Evolutionary conservation across 2,888 invertebrate genomes (phyloP).

Genomic region (Seladonia tumulorum): DNA sequence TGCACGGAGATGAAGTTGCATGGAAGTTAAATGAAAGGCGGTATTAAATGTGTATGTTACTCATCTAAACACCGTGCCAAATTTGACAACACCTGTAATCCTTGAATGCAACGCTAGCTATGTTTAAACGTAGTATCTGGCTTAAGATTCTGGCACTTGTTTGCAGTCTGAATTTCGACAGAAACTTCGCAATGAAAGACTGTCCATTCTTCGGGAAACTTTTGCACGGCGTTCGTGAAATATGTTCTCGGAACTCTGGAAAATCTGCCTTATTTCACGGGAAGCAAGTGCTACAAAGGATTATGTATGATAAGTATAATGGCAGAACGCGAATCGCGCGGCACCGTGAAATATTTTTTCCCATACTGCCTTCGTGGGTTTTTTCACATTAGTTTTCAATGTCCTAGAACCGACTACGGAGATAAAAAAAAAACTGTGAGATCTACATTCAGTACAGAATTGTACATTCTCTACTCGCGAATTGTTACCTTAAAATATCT

Average conservation of each 20-base stretch:
- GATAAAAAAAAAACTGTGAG: neutral
- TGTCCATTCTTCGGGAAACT: conserved; percentile 21
- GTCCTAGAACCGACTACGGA: neutral
- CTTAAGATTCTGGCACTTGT: conserved; percentile 18
- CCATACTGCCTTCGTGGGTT: neutral
- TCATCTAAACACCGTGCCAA: no score
- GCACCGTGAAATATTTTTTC: neutral
- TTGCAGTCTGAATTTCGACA: conserved; percentile 14
- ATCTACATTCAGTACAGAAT: neutral
- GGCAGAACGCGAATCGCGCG: neutral
- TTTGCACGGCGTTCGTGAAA: conserved; percentile 20
- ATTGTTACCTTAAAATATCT: neutral
- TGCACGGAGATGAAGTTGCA: neutral
- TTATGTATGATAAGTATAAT: conserved; percentile 25
- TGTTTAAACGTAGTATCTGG: conserved; percentile 11
- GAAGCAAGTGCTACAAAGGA: conserved; percentile 6
- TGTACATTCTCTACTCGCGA: neutral
- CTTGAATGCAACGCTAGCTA: neutral
- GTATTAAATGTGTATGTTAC: neutral
- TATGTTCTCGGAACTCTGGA: neutral
- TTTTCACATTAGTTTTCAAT: neutral
- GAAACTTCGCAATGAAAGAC: conserved; percentile 29
- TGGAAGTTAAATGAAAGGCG: neutral
- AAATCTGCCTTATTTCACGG: conserved; percentile 14
- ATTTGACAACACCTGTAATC: neutral